Percentiles rank a stretch among this genome's conserved stretches.
Conservation (phyloP, 2,797 vertebrate species). For the Brachyrhaphis roseni region DNA sequence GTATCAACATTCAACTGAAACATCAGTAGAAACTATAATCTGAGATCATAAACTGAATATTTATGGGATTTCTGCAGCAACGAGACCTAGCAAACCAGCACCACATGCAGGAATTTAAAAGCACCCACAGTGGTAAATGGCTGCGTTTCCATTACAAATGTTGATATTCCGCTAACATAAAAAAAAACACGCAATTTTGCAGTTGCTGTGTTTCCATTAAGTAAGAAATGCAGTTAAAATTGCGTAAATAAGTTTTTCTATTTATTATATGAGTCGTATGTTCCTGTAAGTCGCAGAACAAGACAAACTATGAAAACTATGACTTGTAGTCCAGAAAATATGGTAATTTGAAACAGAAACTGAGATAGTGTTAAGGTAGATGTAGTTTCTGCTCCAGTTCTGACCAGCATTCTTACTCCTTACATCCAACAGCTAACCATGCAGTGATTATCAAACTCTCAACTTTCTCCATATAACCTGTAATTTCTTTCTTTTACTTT, state of each 20-base stretch:
- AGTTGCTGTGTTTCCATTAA: no score
- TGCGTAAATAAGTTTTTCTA: no score
- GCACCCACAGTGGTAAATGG: not conserved
- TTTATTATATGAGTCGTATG: no score
- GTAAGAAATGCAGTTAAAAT: no score
- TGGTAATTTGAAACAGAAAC: not conserved
- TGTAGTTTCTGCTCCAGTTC: not conserved
- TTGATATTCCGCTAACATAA: no score
- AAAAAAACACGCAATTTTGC: no score
- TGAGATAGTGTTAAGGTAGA: not conserved
- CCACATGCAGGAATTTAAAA: not conserved
- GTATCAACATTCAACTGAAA: not conserved
- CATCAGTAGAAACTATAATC: not conserved
- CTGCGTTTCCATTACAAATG: no score
- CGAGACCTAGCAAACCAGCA: not conserved
- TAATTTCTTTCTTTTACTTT: not conserved
- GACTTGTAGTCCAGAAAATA: not conserved
- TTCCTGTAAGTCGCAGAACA: no score
- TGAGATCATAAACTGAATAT: not conserved
- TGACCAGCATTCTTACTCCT: not conserved
- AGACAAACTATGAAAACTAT: no score
- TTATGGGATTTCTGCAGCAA: not conserved
- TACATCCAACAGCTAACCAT: not conserved
- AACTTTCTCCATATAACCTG: no score
- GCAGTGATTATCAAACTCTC: not conserved